Evolutionary conservation across 2,113 vertebrate species (phyloP), one percentile per base, ranked within the genome.

Genomic region (Apteryx owenii): DNA sequence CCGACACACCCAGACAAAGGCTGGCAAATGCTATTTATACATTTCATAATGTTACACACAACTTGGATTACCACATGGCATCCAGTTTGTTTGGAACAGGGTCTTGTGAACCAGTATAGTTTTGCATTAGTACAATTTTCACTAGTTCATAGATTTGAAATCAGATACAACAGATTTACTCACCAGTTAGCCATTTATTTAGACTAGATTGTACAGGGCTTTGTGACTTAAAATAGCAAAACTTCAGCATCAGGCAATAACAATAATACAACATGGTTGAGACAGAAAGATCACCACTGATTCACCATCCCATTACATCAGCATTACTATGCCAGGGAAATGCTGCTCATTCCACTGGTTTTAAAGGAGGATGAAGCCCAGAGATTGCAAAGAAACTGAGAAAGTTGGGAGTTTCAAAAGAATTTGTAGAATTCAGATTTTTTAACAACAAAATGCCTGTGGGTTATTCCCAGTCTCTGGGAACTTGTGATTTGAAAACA

Each of bases 291-390:
- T 77, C 81, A 58, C 70, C 71, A 29, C 58, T 82, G 91, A 89
- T 83, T 97, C 94, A 95, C 66, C 85, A 33, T 40, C 71, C 75
- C 46, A 54, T 85, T 87, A 73, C 31, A 20, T 92, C 94, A 95
- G 87, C 40, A 1, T 80, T 89, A 73, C 9, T 3, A 75, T 75
- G 82, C 21, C 46, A 20, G 84, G 85, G 94, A 93, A 96, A 93
- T 91, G 79, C 84, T 93, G 78, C 83, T 92, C 90, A 87, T 96
- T 86, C 95, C 88, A 65, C 70, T 1, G 1, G 31, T 82, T 85
- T 80, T 65, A 66, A 56, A 82, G 81, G 66, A 12, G 0, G 2
- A 23, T 9, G 40, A 72, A 80, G 75, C 62, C 70, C 61, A 0
- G 1, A 76, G 53, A 53, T 19, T 48, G 20, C 70, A 80, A 58